These are phyloP conservation scores for Drosophila ambigua DNA, from an alignment of 1,140 invertebrate genomes.

Conservation along the genomic window DNA sequence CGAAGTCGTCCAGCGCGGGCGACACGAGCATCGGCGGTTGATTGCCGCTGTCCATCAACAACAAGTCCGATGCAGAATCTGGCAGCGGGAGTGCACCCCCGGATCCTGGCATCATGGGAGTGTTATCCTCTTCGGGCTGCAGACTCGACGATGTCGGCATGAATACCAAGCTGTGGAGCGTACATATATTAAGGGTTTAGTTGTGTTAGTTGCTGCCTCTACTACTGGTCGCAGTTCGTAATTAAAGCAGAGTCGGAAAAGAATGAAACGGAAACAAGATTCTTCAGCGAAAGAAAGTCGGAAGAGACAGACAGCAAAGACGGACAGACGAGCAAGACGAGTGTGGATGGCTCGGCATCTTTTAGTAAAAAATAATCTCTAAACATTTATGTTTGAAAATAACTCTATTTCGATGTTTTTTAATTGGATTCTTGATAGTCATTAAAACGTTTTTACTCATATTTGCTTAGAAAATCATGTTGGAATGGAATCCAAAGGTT, in stretches of 20 bases:
- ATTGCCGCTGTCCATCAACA: not conserved
- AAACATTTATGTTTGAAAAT: no score
- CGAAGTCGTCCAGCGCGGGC: not conserved
- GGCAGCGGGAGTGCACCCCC: slow-evolving; percentile 2
- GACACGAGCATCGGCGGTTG: not conserved
- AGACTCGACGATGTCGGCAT: not conserved
- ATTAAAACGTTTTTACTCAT: no score
- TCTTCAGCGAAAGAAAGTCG: not conserved
- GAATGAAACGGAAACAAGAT: not conserved
- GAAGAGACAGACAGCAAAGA: no score
- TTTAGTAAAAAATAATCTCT: no score
- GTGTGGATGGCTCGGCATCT: no score
- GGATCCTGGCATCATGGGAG: slow-evolving; percentile 1
- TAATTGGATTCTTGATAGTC: no score
- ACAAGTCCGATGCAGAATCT: slow-evolving; percentile 2
- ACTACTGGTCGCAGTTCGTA: no score
- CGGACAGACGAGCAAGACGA: no score
- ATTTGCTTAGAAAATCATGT: no score
- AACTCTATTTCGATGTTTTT: no score
- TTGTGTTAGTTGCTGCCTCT: not conserved
- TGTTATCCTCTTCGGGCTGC: not conserved
- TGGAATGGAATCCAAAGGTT: no score
- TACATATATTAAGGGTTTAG: not conserved
- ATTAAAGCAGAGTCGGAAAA: not conserved
- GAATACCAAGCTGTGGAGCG: slow-evolving; percentile 29